phyloP scores from a whole-genome alignment of 2,888 invertebrate genomes.

The Tolmerus cingulatus region DNA sequence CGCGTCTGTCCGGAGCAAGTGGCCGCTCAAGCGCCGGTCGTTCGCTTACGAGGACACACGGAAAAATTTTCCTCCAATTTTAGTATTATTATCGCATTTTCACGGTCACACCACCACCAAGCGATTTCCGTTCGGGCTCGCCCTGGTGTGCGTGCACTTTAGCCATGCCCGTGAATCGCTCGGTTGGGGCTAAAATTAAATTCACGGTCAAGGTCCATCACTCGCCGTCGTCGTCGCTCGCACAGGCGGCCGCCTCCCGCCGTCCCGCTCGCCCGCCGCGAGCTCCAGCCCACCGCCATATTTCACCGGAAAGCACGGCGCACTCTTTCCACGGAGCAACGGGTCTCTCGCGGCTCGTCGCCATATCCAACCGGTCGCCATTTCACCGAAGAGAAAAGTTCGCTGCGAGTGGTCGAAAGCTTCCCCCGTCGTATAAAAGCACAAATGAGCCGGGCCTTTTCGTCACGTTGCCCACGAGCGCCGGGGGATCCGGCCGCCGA shows the following conservation, averaged over 20 bases:
- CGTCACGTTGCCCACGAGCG: background rate
- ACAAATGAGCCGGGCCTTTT: background rate
- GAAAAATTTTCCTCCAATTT: slow-evolving; percentile 1
- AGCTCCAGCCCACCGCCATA: background rate
- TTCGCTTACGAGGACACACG: background rate
- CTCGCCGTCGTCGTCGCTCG: background rate
- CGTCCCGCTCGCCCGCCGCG: background rate
- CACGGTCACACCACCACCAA: background rate
- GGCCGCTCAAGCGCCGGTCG: background rate
- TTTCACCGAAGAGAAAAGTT: background rate
- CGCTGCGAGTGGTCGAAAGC: background rate
- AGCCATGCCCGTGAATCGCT: slow-evolving; percentile 16
- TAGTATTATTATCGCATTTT: slow-evolving; percentile 10
- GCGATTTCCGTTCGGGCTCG: background rate
- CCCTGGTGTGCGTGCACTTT: background rate
- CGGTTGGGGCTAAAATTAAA: slow-evolving; percentile 21
- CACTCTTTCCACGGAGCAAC: background rate
- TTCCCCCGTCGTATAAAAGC: background rate
- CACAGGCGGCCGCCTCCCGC: background rate
- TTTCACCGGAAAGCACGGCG: background rate
- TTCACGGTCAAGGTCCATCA: slow-evolving; percentile 32
- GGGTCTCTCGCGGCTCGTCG: background rate
- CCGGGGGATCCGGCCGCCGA: background rate
- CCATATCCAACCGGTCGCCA: background rate
- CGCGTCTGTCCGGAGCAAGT: background rate